These are phyloP conservation scores for Ctena decussata DNA, from an alignment of 2,888 invertebrate species.

Conservation along the genomic window DNA sequence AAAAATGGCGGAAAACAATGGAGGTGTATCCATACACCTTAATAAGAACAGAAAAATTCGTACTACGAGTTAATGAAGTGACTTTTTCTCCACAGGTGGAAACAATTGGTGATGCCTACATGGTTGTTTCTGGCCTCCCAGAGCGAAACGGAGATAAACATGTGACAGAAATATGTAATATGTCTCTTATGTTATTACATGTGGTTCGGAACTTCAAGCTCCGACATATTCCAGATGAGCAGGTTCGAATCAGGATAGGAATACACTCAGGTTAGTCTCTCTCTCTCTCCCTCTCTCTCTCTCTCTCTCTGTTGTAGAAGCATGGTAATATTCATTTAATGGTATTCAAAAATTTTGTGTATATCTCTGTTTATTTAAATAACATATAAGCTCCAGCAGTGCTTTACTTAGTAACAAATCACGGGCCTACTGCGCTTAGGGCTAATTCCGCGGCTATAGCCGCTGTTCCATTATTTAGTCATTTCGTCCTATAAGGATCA, in stretches of 20 bases:
- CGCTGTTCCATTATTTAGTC: no score
- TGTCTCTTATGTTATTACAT: slow-evolving; percentile 83
- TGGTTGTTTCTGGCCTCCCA: slow-evolving; percentile 86
- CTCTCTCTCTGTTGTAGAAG: no score
- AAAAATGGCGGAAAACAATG: no score
- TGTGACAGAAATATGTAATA: slow-evolving; percentile 85
- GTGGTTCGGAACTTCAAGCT: slow-evolving; percentile 84
- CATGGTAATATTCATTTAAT: no score
- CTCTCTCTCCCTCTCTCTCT: no score
- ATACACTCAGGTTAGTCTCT: slow-evolving; percentile 83
- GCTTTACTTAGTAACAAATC: background rate
- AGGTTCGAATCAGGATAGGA: slow-evolving; percentile 84
- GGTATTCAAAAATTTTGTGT: background rate
- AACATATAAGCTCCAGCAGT: background rate
- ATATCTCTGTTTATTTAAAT: background rate
- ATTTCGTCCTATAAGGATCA: no score
- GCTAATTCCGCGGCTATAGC: no score
- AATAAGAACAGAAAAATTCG: no score
- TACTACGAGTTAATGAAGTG: no score
- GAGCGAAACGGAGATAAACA: slow-evolving; percentile 82
- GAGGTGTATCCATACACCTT: no score
- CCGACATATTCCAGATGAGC: slow-evolving; percentile 78
- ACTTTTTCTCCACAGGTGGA: slow-evolving; percentile 89
- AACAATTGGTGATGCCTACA: slow-evolving; percentile 86
- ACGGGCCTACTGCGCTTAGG: no score